These are phyloP conservation scores for Yponomeuta evonymella DNA, from an alignment of 2,888 invertebrate genomes.

Conservation along the genomic window DNA sequence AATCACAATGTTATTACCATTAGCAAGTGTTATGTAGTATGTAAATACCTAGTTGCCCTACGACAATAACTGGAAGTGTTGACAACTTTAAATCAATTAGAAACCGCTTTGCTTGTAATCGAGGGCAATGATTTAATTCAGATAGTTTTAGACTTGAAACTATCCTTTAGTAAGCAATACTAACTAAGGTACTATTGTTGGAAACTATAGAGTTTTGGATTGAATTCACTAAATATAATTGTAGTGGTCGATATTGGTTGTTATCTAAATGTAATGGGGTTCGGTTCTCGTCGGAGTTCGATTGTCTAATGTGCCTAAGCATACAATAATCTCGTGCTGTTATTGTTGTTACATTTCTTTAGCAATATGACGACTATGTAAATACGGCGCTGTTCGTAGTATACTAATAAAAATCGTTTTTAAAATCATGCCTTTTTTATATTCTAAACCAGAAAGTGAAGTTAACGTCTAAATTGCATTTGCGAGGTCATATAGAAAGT, in stretches of 20 bases:
- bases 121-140: neutral
- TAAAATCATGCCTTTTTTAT: constrained; percentile 46
- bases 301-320: constrained; percentile 60
- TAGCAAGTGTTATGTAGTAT: constrained; percentile 11
- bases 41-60: constrained; percentile 3
- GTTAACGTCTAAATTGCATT: no score
- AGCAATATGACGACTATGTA: constrained; percentile 74
- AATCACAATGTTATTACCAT: constrained; percentile 2
- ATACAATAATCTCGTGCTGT: constrained; percentile 50
- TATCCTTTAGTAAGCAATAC: constrained; percentile 1
- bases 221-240: constrained; percentile 5
- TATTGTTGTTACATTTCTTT: constrained; percentile 74
- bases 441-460: no score
- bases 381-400: constrained; percentile 76
- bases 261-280: neutral
- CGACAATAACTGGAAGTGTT: constrained; percentile 8
- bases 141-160: neutral
- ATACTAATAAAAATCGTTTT: constrained; percentile 69
- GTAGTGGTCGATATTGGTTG: neutral
- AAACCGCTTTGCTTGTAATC: neutral
- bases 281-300: neutral
- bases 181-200: constrained; percentile 1
- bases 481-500: no score
- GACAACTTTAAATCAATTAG: neutral
- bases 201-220: neutral